Conservation (phyloP, 2,113 vertebrate genomes). For the Plotosus lineatus region DNA sequence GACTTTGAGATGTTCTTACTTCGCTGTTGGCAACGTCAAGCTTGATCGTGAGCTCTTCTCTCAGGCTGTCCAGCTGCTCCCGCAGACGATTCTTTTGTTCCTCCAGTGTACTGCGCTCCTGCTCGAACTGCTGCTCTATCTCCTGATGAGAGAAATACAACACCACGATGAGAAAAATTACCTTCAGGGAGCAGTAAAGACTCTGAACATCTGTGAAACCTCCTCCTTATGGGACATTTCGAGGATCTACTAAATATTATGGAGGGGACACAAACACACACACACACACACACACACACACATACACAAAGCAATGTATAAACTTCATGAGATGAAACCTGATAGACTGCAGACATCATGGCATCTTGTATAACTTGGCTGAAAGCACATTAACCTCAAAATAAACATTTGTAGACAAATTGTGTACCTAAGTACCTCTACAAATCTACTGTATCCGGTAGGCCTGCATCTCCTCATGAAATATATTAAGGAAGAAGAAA, state of each 20-base stretch:
- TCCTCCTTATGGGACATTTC: not conserved
- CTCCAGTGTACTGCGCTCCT: constrained; percentile 84
- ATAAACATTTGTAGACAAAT: no score
- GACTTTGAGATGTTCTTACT: constrained; percentile 65
- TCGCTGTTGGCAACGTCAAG: constrained; percentile 85
- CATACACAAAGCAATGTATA: no score
- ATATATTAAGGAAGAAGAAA: no score
- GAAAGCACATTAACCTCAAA: not conserved
- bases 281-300: no score
- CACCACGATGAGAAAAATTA: not conserved
- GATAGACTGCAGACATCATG: not conserved
- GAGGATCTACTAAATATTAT: not conserved
- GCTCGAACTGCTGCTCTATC: constrained; percentile 90
- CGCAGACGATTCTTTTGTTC: constrained; percentile 85
- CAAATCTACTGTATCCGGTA: not conserved
- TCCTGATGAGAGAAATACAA: constrained; percentile 73
- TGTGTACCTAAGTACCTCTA: no score
- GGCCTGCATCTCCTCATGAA: not conserved
- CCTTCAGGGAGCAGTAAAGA: not conserved
- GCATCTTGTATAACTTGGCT: not conserved
- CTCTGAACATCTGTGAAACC: not conserved
- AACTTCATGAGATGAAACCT: no score
- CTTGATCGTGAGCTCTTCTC: constrained; percentile 83
- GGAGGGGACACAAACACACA: not conserved
- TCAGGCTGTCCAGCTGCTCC: constrained; percentile 84